phyloP scores from a whole-genome alignment of 2,113 vertebrate genomes.

The Oryzias woworae region DNA sequence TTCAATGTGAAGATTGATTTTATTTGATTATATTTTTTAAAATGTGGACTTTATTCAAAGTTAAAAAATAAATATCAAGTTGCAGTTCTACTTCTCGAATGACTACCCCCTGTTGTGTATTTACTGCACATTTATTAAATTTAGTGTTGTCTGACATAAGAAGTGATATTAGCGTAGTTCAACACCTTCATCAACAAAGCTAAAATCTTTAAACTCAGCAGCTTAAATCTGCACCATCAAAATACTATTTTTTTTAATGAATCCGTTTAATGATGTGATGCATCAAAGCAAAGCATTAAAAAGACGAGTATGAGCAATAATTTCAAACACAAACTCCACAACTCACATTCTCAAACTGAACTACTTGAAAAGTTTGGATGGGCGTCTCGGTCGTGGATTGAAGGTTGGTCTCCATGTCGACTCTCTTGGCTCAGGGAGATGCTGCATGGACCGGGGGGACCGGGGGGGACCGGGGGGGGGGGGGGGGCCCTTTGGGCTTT shows the following conservation, averaged over 20 bases:
- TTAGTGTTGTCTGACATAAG: not conserved
- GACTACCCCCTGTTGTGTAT: no score
- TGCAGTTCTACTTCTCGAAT: no score
- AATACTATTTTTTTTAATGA: conserved; percentile 21
- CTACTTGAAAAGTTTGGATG: conserved; percentile 51
- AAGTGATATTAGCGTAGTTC: not conserved
- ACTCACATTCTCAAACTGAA: conserved; percentile 59
- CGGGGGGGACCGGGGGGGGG: conserved; percentile 7
- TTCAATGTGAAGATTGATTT: no score
- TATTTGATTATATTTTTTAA: no score
- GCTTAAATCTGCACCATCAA: conserved; percentile 15
- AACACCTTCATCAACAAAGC: not conserved
- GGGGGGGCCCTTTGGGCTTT: conserved; percentile 41
- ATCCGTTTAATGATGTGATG: conserved; percentile 63
- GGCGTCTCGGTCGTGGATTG: conserved; percentile 45
- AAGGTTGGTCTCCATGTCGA: conserved; percentile 9
- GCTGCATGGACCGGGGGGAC: conserved; percentile 6
- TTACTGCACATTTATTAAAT: not conserved
- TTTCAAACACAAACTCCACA: conserved; percentile 67
- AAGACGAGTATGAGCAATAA: conserved; percentile 65
- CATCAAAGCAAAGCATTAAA: conserved; percentile 64
- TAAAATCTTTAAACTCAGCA: conserved; percentile 1
- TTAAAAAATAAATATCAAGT: no score
- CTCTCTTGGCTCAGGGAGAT: conserved; percentile 53
- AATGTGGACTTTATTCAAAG: no score